These are phyloP conservation scores for Lucilia sericata DNA, from an alignment of 1,140 invertebrate species.

Conservation along the genomic window DNA sequence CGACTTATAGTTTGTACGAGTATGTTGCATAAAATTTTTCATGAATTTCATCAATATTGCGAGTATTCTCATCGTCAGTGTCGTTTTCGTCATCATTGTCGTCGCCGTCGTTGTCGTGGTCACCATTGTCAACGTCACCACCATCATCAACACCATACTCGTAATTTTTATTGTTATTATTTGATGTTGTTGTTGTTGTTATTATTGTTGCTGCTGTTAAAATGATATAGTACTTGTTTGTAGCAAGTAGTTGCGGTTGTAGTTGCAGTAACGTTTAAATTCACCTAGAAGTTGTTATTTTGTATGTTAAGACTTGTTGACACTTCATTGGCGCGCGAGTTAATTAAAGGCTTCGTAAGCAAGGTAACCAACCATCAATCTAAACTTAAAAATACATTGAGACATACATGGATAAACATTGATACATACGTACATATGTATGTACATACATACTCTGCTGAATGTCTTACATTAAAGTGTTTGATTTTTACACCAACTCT, in stretches of 20 bases:
- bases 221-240: background rate
- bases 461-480: background rate
- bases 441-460: background rate
- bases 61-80: background rate
- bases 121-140: constrained; percentile 9
- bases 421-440: background rate
- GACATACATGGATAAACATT: background rate
- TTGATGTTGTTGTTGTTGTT: background rate
- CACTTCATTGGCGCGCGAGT: constrained; percentile 67
- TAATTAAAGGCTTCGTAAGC: constrained; percentile 59
- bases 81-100: constrained; percentile 6
- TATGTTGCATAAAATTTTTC: background rate
- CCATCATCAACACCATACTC: constrained; percentile 30
- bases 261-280: constrained; percentile 46
- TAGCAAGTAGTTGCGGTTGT: constrained; percentile 7
- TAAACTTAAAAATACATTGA: constrained; percentile 1
- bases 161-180: background rate
- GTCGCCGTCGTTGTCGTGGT: background rate
- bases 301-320: constrained; percentile 59
- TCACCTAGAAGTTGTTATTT: constrained; percentile 35
- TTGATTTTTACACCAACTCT: constrained; percentile 6
- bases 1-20: no score
- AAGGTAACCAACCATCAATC: constrained; percentile 43
- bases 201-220: no score
- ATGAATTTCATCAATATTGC: constrained; percentile 19